A percentile compares a stretch with the other conserved stretches of the same genome.
These are phyloP conservation scores for Agriopis marginaria DNA, from an alignment of 2,888 invertebrate genomes.

Conservation along the genomic window DNA sequence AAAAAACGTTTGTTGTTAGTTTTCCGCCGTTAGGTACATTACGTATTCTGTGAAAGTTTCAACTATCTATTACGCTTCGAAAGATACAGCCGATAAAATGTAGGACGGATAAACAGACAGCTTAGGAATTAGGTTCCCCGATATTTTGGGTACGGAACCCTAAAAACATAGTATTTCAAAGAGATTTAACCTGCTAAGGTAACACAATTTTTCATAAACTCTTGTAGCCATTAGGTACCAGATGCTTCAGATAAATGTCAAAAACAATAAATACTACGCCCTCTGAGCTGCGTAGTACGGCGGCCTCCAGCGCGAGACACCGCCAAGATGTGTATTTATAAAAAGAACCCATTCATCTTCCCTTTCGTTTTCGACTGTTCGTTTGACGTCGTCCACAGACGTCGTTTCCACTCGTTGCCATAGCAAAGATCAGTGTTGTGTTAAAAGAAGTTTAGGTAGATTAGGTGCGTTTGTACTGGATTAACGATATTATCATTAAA, in stretches of 20 bases:
- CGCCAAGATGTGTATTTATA: constrained; percentile 73
- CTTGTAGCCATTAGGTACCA: constrained; percentile 45
- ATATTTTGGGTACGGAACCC: too few species aligned
- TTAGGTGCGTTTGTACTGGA: background rate
- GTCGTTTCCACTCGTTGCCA: constrained; percentile 15
- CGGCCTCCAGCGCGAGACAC: constrained; percentile 59
- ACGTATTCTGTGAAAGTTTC: too few species aligned
- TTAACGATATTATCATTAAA: background rate
- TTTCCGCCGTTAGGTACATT: too few species aligned
- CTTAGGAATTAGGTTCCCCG: too few species aligned
- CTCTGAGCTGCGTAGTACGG: constrained; percentile 58
- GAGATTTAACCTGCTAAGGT: too few species aligned
- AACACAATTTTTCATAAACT: background rate
- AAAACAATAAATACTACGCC: constrained; percentile 59
- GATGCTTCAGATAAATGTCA: constrained; percentile 60
- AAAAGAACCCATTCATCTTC: constrained; percentile 71
- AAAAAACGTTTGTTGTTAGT: too few species aligned
- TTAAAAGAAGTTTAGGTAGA: background rate
- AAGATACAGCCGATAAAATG: too few species aligned
- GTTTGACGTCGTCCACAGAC: constrained; percentile 30
- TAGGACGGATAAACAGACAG: too few species aligned
- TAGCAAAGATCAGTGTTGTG: constrained; percentile 10
- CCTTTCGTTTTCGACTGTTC: constrained; percentile 51
- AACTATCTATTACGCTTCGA: too few species aligned
- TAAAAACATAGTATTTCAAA: too few species aligned